Base-by-base conservation (phyloP, 2,888 invertebrate species). In the Vanessa cardui region DNA sequence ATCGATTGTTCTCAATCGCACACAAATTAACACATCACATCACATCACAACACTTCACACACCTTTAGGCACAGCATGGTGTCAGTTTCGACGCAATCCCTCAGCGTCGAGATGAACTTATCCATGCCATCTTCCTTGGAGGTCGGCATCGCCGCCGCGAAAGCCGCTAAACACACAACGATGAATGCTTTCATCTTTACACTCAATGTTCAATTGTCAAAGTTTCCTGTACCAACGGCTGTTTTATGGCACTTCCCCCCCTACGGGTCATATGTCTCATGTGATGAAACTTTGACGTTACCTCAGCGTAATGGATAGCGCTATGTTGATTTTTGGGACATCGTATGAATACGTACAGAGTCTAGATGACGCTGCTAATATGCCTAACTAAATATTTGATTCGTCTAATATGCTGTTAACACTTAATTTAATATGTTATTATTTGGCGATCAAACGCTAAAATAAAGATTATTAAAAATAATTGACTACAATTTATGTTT, bases 31-130 rank as follows among this genome's bases (percentile, higher is more conserved):
- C 39, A 26, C 26, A 66, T 76, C 80, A 81, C 79, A 76, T 73
- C 87, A 87, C 88, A 81, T 74, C 89, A 85, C 84, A 76, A 73
- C 84, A 90, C 88, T 84, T 76, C 85, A 88, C 90, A 93, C 94
- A 96, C 96, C 95, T 96, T 96, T 73, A 96, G 86, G 82, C 96
- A 96, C 85, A 96, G 89, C 78, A 94, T 91, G 80, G 96, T 93
- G 77, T 95, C 95, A 72, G 94, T 94, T 72, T 95, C 94, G 78
- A 95, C 94, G 86, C 96, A 96, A 80, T 95, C 95, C 85, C 94
- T 94, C 71, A 96, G 77, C 8, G 86, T 81, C 6, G 89, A 87
- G 68, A 92, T 80, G 81, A 92, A 89, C 69, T 82, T 83, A 69
- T 90, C 90, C 78, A 90, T 72, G 20, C 74, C 88, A 74, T 91